Evolutionary conservation across 2,888 invertebrate species (phyloP), one percentile per base, ranked within the genome.

Genomic region (Tromatobia lineatoria): DNA sequence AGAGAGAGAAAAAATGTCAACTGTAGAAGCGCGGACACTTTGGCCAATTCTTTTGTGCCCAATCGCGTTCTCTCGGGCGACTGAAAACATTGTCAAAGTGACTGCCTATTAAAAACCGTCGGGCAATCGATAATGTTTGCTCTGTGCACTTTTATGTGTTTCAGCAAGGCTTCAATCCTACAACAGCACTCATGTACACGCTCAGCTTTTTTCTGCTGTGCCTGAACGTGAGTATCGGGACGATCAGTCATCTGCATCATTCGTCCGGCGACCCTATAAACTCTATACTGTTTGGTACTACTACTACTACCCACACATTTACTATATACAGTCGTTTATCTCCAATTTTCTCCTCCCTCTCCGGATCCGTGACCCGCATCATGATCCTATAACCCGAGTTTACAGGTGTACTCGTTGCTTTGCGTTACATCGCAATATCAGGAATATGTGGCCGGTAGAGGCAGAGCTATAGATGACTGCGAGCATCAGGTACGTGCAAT

Each of bases 341-440:
- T 38, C 3, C 18, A 10, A 38, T 38, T 38, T 18, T 38, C 34
- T 29, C n/a, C 25, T 2, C 11, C 42, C 11, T 8, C 25, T n/a
- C 29, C 34, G 25, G 18, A 42, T 64, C 38, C 18, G 10, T 13
- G 47, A 74, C 25, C 61, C 61, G 20, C n/a, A 59, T 74, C 59
- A 42, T 25, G 45, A 81, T 47, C 75, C 23, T 15, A 64, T 64
- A 70, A 47, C 38, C 61, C 18, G 74, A 52, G 85, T 82, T 94
- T 94, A 64, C 95, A 98, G 98, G 94, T 97, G 50, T 98, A 98
- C 94, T 96, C 97, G 86, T 94, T 97, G 93, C 95, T 98, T 80
- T 98, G 98, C 94, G 98, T 98, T 80, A 95, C 97, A 91, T 98
- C 98, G 4, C 98, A 98, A 93, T 97, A 97, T 91, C 98, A 98